These are phyloP conservation scores for Sarotherodon lohbergeri DNA, from an alignment of 2,113 vertebrate genomes.

Conservation along the genomic window DNA sequence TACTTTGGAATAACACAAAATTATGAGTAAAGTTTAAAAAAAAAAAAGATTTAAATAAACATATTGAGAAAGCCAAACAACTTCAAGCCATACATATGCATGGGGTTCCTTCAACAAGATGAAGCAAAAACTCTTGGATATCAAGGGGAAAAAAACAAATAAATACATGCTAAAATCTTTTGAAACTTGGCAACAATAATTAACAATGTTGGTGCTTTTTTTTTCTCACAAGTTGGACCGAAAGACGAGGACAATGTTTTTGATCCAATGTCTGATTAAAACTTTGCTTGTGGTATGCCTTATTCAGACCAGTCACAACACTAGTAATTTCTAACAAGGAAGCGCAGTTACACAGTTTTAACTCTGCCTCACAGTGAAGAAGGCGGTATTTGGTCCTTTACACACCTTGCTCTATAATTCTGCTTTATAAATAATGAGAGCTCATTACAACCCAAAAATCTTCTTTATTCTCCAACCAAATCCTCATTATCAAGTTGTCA, in stretches of 20 bases:
- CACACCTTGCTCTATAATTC: constrained; percentile 28
- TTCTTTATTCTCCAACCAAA: constrained; percentile 54
- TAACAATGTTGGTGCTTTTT: constrained; percentile 5
- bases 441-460: constrained; percentile 39
- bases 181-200: constrained; percentile 58
- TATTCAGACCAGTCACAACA: not conserved
- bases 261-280: constrained; percentile 25
- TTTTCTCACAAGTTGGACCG: constrained; percentile 10
- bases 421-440: constrained; percentile 41
- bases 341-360: not conserved
- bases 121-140: constrained; percentile 24
- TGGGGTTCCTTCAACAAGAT: constrained; percentile 37
- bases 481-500: constrained; percentile 62
- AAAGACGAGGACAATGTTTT: constrained; percentile 13
- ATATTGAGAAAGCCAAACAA: constrained; percentile 68
- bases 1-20: constrained; percentile 67
- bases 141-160: constrained; percentile 34
- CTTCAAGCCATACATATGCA: constrained; percentile 71
- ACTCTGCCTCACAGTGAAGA: not conserved
- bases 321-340: not conserved
- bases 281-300: not conserved
- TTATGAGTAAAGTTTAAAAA: constrained; percentile 62
- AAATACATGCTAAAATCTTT: constrained; percentile 32
- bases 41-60: constrained; percentile 74
- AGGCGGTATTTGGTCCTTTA: not conserved